Conservation (phyloP, 2,113 vertebrate genomes). For the Vulpes lagopus region DNA sequence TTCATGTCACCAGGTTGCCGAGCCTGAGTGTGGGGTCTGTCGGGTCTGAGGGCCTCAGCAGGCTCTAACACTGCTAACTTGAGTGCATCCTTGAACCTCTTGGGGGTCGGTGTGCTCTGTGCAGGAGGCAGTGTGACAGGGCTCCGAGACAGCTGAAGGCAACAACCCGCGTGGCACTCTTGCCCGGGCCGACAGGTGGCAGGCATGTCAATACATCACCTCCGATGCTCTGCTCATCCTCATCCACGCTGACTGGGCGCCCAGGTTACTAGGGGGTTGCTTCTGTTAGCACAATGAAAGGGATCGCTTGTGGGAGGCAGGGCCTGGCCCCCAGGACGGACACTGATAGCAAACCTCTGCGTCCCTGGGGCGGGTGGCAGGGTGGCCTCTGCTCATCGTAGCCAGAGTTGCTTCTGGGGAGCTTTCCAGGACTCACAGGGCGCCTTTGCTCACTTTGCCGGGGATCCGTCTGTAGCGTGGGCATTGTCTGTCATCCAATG, state of each 20-base stretch:
- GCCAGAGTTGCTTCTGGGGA: background rate
- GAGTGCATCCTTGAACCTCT: background rate
- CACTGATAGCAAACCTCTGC: fast-evolving
- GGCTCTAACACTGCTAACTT: background rate
- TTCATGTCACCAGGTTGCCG: background rate
- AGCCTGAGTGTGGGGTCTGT: background rate
- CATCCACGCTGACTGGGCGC: background rate
- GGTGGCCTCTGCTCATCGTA: background rate
- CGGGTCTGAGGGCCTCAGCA: background rate
- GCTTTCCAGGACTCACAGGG: background rate
- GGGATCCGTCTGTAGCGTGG: background rate
- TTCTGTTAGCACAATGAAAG: background rate
- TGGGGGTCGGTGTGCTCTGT: background rate
- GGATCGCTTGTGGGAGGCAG: fast-evolving
- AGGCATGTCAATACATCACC: fast-evolving
- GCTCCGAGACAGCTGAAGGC: background rate
- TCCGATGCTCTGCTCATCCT: fast-evolving
- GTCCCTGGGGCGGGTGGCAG: background rate
- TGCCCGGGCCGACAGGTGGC: background rate
- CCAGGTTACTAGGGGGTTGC: fast-evolving
- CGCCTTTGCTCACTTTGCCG: background rate
- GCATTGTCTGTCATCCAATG: fast-evolving
- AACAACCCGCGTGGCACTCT: background rate
- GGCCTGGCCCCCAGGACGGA: background rate
- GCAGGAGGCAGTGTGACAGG: background rate